phyloP scores from a whole-genome alignment of 2,888 invertebrate genomes.

The Branchipolynoe longqiensis region DNA sequence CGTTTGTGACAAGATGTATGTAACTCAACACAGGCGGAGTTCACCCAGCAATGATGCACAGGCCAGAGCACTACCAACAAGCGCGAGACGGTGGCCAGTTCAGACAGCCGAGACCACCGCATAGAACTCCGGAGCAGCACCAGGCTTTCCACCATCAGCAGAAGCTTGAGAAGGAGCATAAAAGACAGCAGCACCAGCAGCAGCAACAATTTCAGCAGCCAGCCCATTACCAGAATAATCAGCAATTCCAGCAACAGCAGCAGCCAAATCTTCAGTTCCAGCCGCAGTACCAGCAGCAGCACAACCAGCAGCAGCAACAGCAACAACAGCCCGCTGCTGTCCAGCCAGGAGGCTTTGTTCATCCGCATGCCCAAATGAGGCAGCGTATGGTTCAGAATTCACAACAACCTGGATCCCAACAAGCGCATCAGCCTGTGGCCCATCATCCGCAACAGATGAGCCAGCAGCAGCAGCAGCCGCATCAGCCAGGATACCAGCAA shows the following conservation, averaged over 20 bases:
- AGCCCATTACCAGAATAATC: constrained; percentile 58
- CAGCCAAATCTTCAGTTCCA: constrained; percentile 52
- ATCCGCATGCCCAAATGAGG: constrained; percentile 43
- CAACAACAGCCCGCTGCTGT: constrained; percentile 53
- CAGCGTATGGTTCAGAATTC: no score
- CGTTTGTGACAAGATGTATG: constrained; percentile 4
- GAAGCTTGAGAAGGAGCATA: no score
- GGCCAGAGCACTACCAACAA: constrained; percentile 17
- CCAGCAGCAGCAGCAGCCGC: constrained; percentile 57
- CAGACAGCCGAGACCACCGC: not conserved
- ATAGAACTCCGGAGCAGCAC: constrained; percentile 22
- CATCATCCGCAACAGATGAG: constrained; percentile 40
- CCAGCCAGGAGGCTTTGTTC: constrained; percentile 49
- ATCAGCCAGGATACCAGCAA: constrained; percentile 56
- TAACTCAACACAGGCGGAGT: constrained; percentile 32
- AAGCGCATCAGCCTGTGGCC: constrained; percentile 49
- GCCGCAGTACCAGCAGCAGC: constrained; percentile 51
- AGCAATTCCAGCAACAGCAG: constrained; percentile 61
- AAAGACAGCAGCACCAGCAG: constrained; percentile 56
- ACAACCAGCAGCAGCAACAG: constrained; percentile 58
- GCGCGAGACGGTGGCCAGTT: not conserved
- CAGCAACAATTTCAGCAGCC: constrained; percentile 60
- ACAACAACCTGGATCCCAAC: constrained; percentile 4
- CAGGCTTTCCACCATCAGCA: constrained; percentile 48
- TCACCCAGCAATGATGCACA: constrained; percentile 56